Evolutionary conservation across 2,113 vertebrate genomes (phyloP), one percentile per base, ranked within the genome.

Genomic region (Machaerirhynchus nigripectus): DNA sequence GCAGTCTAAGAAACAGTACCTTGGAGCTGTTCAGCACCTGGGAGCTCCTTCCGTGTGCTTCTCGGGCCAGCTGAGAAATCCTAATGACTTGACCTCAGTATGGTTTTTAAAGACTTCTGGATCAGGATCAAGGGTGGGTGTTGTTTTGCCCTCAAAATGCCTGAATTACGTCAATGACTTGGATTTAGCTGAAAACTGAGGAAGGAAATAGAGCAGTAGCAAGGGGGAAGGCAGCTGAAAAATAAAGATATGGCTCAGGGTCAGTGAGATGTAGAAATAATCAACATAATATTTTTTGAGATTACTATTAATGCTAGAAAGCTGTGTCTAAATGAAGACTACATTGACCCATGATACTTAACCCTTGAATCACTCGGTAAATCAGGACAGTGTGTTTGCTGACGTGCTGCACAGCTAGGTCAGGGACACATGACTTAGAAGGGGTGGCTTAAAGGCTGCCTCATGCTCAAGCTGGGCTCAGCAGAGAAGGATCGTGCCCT

Each of bases 91-190:
- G 65, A 57, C 84, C 59, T 95, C 53, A 14, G 49, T 7, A 26
- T 33, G 24, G 5, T 52, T 95, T 93, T 83, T 84, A 82, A 89
- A 73, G 40, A 11, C 9, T 89, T 82, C 70, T 94, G 82, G 91
- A 84, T 64, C 26, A 46, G 56, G 61, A 79, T 73, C 95, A 94
- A 94, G 84, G 91, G 74, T 94, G 81, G 77, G 46, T 83, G 82
- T 93, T 96, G 40, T 94, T 97, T 91, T 93, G 70, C 57, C 46
- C 46, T 96, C 30, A 9, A 6, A 94, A 82, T 57, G 70, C 57
- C 67, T 96, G 81, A 69, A 57, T 83, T 94, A 80, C 57, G 33
- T 96, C 93, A 97, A 69, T 76, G 55, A 22, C 67, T 94, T 73
- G 53, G 37, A 82, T 76, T 96, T 50, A 76, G 22, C 24, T 59